Evolutionary conservation across 2,888 invertebrate species (phyloP).

Genomic region (Eilema caniola): DNA sequence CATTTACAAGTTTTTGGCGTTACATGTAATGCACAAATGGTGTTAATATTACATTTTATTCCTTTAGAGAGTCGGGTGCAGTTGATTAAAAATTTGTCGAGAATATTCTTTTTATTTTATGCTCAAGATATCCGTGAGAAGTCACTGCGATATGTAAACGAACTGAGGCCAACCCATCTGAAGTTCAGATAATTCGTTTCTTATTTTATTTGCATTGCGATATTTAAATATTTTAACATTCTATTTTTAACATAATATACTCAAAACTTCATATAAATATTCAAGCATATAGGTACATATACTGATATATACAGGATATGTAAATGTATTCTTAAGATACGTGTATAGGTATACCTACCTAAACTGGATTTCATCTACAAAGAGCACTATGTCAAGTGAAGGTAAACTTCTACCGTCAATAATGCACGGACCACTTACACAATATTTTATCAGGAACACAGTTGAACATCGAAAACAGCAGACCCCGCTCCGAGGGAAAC

Average conservation of each 20-base stretch:
- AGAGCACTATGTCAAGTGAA: conserved; percentile 48
- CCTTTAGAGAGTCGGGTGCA: conserved; percentile 63
- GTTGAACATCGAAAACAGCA: conserved; percentile 62
- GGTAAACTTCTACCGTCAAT: conserved; percentile 62
- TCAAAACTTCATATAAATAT: not conserved
- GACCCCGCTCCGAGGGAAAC: conserved; percentile 59
- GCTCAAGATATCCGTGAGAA: conserved; percentile 53
- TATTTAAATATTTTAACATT: conserved; percentile 38
- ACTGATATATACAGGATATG: conserved; percentile 7
- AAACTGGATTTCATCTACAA: conserved; percentile 33
- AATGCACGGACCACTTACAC: conserved; percentile 70
- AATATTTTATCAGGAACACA: conserved; percentile 66
- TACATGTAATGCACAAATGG: conserved; percentile 77
- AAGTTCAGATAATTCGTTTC: conserved; percentile 41
- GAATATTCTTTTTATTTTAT: conserved; percentile 62
- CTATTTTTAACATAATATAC: conserved; percentile 28
- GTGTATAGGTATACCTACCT: not conserved
- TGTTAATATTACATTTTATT: conserved; percentile 81
- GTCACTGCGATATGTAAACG: conserved; percentile 48
- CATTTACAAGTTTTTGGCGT: conserved; percentile 71
- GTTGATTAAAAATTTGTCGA: conserved; percentile 75
- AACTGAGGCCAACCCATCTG: conserved; percentile 40
- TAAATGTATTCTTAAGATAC: not conserved
- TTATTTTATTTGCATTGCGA: conserved; percentile 46
- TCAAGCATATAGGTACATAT: not conserved